Evolutionary conservation across 1,140 invertebrate genomes (phyloP).

Genomic region (Drosophila suzukii): DNA sequence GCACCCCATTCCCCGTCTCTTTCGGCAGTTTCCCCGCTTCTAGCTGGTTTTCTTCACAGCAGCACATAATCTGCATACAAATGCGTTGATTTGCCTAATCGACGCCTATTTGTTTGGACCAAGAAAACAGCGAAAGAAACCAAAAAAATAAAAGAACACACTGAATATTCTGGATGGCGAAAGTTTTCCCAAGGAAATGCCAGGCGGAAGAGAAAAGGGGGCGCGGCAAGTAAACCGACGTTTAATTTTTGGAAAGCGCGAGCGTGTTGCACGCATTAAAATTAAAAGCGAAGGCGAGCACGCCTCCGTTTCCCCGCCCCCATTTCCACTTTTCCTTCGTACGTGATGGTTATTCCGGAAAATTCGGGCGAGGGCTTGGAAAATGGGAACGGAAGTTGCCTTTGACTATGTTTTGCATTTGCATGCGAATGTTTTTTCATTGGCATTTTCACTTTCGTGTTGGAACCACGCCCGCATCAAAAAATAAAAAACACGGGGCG

Average conservation of each 20-base stretch:
- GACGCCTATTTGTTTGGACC: slow-evolving; percentile 74
- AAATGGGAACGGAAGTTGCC: slow-evolving; percentile 30
- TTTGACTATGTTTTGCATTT: slow-evolving; percentile 72
- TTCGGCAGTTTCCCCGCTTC: slow-evolving; percentile 17
- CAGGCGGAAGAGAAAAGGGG: background rate
- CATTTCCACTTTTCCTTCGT: slow-evolving; percentile 41
- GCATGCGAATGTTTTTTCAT: slow-evolving; percentile 73
- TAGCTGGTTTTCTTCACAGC: slow-evolving; percentile 38
- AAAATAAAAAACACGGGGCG: background rate
- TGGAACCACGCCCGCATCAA: slow-evolving; percentile 1
- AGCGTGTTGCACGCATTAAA: slow-evolving; percentile 79
- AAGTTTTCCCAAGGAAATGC: slow-evolving; percentile 49
- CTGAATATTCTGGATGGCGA: slow-evolving; percentile 60
- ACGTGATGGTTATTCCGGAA: slow-evolving; percentile 52
- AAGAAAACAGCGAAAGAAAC: slow-evolving; percentile 35
- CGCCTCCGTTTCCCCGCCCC: slow-evolving; percentile 15
- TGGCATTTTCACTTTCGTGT: slow-evolving; percentile 41
- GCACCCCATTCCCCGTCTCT: background rate
- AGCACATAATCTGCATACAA: slow-evolving; percentile 82
- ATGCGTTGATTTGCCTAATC: slow-evolving; percentile 82
- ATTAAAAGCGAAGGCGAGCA: slow-evolving; percentile 68
- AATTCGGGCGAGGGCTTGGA: slow-evolving; percentile 8
- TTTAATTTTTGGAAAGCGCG: slow-evolving; percentile 75
- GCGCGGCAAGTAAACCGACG: slow-evolving; percentile 66
- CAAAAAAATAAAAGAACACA: slow-evolving; percentile 33